A percentile compares a stretch with the other conserved stretches of the same genome.
phyloP scores from a whole-genome alignment of 2,888 invertebrate species.

The Plutella xylostella region DNA sequence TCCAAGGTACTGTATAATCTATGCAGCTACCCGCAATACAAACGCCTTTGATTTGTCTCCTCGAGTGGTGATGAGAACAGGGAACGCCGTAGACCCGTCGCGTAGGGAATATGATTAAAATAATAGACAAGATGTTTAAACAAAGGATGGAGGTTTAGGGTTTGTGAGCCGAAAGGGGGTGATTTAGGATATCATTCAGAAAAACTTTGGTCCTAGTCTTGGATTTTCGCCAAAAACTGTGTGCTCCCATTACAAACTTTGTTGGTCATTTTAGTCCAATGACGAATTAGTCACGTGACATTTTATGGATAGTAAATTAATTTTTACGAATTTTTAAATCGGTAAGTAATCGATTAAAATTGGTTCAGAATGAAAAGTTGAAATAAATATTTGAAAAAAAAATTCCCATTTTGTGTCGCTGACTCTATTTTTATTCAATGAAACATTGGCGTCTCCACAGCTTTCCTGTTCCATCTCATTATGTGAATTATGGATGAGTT shows the following conservation, averaged over 20 bases:
- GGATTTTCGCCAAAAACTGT: no score
- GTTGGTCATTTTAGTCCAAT: no score
- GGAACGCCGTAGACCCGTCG: constrained; percentile 12
- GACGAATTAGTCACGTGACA: no score
- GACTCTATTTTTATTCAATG: no score
- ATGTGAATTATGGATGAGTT: constrained; percentile 64
- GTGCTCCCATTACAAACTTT: no score
- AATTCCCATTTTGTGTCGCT: no score
- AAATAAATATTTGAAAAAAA: neutral
- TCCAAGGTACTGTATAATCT: constrained; percentile 46
- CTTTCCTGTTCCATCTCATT: constrained; percentile 37
- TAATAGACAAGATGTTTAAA: no score
- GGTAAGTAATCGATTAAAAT: neutral
- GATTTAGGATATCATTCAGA: no score
- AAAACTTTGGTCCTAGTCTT: no score
- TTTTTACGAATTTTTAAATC: neutral
- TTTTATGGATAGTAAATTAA: neutral
- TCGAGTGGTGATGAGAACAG: constrained; percentile 20
- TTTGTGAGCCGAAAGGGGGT: no score
- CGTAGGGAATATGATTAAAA: no score
- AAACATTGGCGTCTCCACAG: constrained; percentile 4
- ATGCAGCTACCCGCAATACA: constrained; percentile 39
- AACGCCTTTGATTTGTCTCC: constrained; percentile 45
- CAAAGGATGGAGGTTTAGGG: no score
- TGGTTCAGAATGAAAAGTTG: neutral